These are phyloP conservation scores for Alitta virens DNA, from an alignment of 2,888 invertebrate species.

Conservation along the genomic window DNA sequence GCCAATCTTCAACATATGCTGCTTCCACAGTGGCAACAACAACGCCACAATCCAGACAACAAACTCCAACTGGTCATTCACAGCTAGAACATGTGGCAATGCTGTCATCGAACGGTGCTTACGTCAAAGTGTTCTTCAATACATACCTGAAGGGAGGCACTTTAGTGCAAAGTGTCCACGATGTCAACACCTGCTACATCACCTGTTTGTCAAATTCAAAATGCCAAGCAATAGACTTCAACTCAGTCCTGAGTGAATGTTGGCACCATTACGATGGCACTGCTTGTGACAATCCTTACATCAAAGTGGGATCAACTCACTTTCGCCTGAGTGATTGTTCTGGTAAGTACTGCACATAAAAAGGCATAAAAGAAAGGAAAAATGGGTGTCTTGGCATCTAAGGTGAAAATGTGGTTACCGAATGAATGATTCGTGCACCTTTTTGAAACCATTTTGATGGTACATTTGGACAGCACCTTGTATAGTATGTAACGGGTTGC, in stretches of 20 bases:
- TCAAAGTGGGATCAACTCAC: neutral
- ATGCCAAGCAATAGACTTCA: neutral
- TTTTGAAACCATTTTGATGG: too few species aligned
- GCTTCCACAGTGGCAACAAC: too few species aligned
- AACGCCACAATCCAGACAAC: too few species aligned
- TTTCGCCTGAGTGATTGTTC: neutral
- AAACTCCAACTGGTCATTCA: too few species aligned
- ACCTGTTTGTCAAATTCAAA: neutral
- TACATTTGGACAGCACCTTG: too few species aligned
- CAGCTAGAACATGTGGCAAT: neutral
- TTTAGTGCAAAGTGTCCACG: neutral
- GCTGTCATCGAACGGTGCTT: neutral
- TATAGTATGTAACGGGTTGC: too few species aligned
- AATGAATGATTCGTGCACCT: too few species aligned
- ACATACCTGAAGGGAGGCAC: neutral
- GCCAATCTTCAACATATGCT: too few species aligned
- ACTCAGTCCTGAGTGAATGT: neutral
- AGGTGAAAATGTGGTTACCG: too few species aligned
- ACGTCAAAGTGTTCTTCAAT: neutral
- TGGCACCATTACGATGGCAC: neutral
- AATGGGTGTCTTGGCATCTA: too few species aligned
- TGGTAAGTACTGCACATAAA: too few species aligned
- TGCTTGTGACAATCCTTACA: neutral
- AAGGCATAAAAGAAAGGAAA: too few species aligned
- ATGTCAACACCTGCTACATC: constrained; percentile 1